Base-by-base conservation (phyloP, 1,140 invertebrate species). In the Bombus picipes region DNA sequence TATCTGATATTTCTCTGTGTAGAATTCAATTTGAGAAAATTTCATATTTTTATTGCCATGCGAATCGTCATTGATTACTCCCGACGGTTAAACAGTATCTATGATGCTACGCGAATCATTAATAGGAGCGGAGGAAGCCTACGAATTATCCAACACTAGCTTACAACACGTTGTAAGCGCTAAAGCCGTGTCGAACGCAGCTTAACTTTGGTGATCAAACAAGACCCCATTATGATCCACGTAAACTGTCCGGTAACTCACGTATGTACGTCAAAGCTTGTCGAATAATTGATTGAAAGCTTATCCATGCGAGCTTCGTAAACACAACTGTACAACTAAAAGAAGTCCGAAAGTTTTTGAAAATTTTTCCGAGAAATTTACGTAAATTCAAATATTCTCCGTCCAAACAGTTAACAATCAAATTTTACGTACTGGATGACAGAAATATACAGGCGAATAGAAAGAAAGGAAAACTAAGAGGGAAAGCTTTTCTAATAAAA, bases 131-230 rank as follows among this genome's bases (percentile, higher is more conserved):
- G 10, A 25, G 57, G 28, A 28, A 78, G 57, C 75, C 43, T 3
- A 15, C 53, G 37, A 77, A 77, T n/a, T 34, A 9, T 41, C 57
- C 8, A 32, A 39, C 75, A 41, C 25, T 65, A 41, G 75, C 75
- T 77, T 77, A 65, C 37, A 65, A 43, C 37, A 6, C 28, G 9
- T 1, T 43, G 59, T 25, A 62, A 78, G 37, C 75, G 53, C 34
- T 32, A 65, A 62, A 78, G 53, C 57, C 59, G 28, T 65, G 57
- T 78, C 75, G 47, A 76, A 53, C 22, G 75, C 62, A 72, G 86
- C 86, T 77, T 47, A 87, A 39, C 62, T 68, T 59, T 12, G 62
- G 10, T 53, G 75, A 37, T 73, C 59, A 86, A 87, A 83, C 80
- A 28, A 39, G 76, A 41, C 28, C 57, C 75, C 28, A 78, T 78